Conservation (phyloP, 2,888 invertebrate species). For the Imbricaverruca yamaguchii region DNA sequence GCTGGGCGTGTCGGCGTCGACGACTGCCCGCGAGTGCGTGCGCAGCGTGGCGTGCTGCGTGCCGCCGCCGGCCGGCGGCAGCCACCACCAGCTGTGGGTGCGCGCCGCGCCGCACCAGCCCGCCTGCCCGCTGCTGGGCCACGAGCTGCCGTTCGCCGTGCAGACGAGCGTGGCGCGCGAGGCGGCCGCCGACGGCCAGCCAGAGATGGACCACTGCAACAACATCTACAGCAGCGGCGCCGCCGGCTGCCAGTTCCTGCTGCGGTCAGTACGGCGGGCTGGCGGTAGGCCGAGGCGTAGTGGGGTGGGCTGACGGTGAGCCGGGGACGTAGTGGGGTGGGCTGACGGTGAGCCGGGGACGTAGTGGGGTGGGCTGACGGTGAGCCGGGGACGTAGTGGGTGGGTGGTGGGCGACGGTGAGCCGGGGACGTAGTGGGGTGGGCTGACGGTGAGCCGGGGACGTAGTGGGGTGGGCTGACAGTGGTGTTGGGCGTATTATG, state of each 20-base stretch:
- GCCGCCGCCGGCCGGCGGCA: conserved; percentile 16
- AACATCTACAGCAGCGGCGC: background rate
- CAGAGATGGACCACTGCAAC: conserved; percentile 24
- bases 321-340: background rate
- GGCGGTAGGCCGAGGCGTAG: background rate
- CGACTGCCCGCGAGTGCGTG: conserved; percentile 58
- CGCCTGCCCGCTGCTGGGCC: conserved; percentile 68
- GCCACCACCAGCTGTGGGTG: conserved; percentile 61
- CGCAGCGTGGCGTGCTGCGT: conserved; percentile 46
- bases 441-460: background rate
- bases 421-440: background rate
- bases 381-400: background rate
- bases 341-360: too few species aligned
- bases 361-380: background rate
- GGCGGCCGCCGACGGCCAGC: conserved; percentile 29
- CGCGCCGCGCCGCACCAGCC: conserved; percentile 63
- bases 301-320: background rate
- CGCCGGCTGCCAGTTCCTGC: conserved; percentile 46
- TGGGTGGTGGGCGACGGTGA: background rate
- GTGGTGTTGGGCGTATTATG: too few species aligned
- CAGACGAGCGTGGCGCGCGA: conserved; percentile 61
- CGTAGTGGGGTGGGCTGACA: background rate
- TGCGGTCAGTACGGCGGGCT: conserved; percentile 40
- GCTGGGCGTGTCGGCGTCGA: conserved; percentile 65
- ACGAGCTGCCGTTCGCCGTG: conserved; percentile 74